phyloP scores from a whole-genome alignment of 92 coral and sea anemone species.

The Bergia puertoricense region DNA sequence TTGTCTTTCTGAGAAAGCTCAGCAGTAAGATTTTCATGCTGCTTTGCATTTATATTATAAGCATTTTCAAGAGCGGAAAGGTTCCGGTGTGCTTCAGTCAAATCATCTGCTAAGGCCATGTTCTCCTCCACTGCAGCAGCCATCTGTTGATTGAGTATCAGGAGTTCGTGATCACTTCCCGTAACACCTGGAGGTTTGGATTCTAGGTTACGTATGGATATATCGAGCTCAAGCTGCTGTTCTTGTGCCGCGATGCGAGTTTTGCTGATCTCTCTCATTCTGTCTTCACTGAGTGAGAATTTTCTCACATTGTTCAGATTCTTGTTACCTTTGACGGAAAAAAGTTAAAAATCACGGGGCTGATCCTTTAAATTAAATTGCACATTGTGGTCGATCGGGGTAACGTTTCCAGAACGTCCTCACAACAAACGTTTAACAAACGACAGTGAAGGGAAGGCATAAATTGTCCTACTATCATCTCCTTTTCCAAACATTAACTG shows the following conservation, averaged over 20 bases:
- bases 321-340: not conserved
- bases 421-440: no score
- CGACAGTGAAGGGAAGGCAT: not conserved
- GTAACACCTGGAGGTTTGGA: conserved; percentile 53
- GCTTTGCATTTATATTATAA: conserved; percentile 45
- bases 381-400: not conserved
- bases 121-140: conserved; percentile 66
- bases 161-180: conserved; percentile 61
- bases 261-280: conserved; percentile 36
- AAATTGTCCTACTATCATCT: not conserved
- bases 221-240: conserved; percentile 57
- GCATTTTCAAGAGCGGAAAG: conserved; percentile 55
- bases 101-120: conserved; percentile 58
- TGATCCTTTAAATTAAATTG: not conserved
- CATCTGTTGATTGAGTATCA: conserved; percentile 73
- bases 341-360: not conserved
- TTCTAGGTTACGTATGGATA: conserved; percentile 55
- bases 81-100: conserved; percentile 58
- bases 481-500: no score
- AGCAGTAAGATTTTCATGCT: conserved; percentile 54
- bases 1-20: conserved; percentile 63
- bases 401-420: not conserved
- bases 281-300: conserved; percentile 46
- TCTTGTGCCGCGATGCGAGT: conserved; percentile 58
- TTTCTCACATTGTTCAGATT: not conserved